These are phyloP conservation scores for Chaetodon trifasciatus DNA, from an alignment of 2,797 vertebrate species.

Conservation along the genomic window DNA sequence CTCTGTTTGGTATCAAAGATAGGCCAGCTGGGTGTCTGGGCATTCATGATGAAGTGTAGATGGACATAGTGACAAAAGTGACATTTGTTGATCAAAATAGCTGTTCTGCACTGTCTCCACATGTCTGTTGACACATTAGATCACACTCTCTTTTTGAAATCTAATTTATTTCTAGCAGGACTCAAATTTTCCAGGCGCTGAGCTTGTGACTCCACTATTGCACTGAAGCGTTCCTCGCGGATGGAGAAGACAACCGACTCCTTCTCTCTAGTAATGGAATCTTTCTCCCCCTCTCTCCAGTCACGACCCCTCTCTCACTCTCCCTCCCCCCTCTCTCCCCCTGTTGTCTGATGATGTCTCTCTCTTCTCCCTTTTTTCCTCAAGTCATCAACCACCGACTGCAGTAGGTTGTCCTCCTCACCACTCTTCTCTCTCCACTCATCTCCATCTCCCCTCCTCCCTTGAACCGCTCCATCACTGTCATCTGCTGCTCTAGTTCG, in stretches of 20 bases:
- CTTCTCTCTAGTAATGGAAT: conserved; percentile 69
- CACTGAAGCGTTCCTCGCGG: conserved; percentile 63
- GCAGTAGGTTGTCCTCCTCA: conserved; percentile 72
- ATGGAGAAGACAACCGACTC: conserved; percentile 66
- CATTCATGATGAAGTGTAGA: not conserved
- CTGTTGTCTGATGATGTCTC: conserved; percentile 67
- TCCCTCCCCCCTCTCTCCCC: conserved; percentile 20
- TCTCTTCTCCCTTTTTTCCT: conserved; percentile 56
- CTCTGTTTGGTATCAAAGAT: conserved; percentile 4
- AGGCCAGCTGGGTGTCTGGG: not conserved
- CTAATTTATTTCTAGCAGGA: conserved; percentile 58
- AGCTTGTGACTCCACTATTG: conserved; percentile 63
- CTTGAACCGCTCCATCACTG: conserved; percentile 82
- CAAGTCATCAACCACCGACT: conserved; percentile 75
- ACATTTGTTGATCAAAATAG: conserved; percentile 31
- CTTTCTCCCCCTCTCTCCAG: conserved; percentile 58
- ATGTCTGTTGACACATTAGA: conserved; percentile 45
- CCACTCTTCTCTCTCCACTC: conserved; percentile 63
- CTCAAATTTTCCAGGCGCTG: conserved; percentile 62
- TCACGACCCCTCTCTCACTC: conserved; percentile 53
- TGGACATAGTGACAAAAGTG: conserved; percentile 7
- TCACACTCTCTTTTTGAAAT: conserved; percentile 46
- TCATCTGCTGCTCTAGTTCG: conserved; percentile 71
- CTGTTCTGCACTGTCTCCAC: conserved; percentile 19
- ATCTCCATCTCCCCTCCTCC: conserved; percentile 64